A percentile compares a stretch with the other conserved stretches of the same genome.
These are phyloP conservation scores for Aythya baeri DNA, from an alignment of 2,113 vertebrate genomes.

Conservation along the genomic window DNA sequence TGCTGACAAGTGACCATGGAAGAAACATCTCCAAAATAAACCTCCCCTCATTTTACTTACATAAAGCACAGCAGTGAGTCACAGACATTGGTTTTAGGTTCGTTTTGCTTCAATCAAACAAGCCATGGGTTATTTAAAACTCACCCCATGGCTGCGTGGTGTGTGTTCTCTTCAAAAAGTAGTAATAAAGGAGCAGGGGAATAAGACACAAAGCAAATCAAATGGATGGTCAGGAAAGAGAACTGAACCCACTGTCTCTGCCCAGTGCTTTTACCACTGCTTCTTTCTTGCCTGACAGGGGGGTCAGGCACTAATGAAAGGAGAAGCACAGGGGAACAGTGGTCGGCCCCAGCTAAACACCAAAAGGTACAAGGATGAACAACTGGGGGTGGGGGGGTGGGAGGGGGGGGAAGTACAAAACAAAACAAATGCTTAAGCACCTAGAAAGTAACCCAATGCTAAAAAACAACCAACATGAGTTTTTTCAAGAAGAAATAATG, in stretches of 20 bases:
- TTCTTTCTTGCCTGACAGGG: background rate
- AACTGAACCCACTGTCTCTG: background rate
- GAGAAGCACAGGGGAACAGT: accelerated
- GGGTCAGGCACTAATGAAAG: background rate
- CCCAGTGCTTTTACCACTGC: background rate
- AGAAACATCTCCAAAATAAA: background rate
- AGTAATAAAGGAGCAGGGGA: background rate
- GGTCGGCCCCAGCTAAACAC: background rate
- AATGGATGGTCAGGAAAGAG: background rate
- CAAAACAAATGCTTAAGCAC: background rate
- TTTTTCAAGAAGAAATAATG: background rate
- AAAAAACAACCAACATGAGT: accelerated
- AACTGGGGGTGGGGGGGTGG: background rate
- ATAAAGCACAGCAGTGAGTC: background rate
- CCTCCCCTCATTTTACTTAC: background rate
- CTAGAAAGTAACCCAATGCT: background rate
- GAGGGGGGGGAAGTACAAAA: background rate
- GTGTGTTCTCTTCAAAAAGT: background rate
- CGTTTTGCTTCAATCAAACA: background rate
- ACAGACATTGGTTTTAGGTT: background rate
- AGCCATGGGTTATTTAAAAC: background rate
- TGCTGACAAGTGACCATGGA: background rate
- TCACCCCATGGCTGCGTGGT: background rate
- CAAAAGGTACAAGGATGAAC: background rate
- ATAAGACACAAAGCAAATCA: background rate